phyloP scores from a whole-genome alignment of 2,888 invertebrate genomes.

The Tetheella fluctuosa region DNA sequence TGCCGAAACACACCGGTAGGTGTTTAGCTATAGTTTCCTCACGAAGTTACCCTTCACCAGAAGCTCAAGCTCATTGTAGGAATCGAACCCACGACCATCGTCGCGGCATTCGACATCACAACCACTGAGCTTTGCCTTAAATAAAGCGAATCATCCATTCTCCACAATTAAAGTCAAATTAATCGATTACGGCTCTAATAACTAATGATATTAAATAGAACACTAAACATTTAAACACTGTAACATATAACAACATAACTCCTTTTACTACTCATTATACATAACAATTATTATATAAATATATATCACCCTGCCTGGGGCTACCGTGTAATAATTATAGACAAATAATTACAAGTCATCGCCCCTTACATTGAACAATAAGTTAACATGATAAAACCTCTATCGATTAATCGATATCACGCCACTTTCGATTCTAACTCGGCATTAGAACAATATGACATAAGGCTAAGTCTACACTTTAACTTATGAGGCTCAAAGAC shows the following conservation, averaged over 20 bases:
- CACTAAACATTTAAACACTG: too few species aligned
- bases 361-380: slow-evolving; percentile 29
- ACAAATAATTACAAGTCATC: slow-evolving; percentile 23
- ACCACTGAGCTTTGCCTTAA: too few species aligned
- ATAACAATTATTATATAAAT: not conserved
- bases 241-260: not conserved
- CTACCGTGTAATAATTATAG: slow-evolving; percentile 10
- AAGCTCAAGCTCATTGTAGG: too few species aligned
- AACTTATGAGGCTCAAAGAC: too few species aligned
- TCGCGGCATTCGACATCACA: too few species aligned
- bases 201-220: not conserved
- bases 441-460: slow-evolving; percentile 10
- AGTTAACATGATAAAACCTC: slow-evolving; percentile 38
- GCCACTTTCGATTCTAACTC: slow-evolving; percentile 41
- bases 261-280: slow-evolving; percentile 2
- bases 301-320: slow-evolving; percentile 11
- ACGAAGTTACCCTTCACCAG: too few species aligned
- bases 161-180: slow-evolving; percentile 1
- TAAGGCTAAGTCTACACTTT: not conserved
- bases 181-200: not conserved
- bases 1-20: too few species aligned
- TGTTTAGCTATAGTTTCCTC: too few species aligned
- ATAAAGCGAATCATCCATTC: not conserved
- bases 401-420: slow-evolving; percentile 40
- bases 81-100: too few species aligned